Evolutionary conservation across 2,888 invertebrate species (phyloP).

Genomic region (Trachelus stipa): DNA sequence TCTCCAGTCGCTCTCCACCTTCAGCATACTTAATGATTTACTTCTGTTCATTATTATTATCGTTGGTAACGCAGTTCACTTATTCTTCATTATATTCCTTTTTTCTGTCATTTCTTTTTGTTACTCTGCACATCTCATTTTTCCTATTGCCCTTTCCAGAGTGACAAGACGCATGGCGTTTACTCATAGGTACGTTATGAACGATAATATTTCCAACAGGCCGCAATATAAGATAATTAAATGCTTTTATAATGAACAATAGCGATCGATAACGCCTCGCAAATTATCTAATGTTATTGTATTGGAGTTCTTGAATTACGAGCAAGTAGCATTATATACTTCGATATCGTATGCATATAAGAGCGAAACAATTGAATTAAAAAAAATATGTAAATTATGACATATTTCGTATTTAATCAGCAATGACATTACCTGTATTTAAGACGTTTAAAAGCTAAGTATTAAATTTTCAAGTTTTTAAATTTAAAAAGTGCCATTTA

Average conservation of each 20-base stretch:
- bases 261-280: neutral
- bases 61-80: neutral
- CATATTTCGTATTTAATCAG: neutral
- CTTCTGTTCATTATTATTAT: neutral
- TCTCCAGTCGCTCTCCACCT: neutral
- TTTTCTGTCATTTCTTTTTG: neutral
- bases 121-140: neutral
- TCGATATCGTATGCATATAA: neutral
- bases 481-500: neutral
- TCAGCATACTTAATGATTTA: neutral
- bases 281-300: neutral
- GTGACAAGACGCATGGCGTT: neutral
- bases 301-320: neutral
- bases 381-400: neutral
- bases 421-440: neutral
- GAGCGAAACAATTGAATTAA: neutral
- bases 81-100: neutral
- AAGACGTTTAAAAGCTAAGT: neutral
- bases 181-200: no score
- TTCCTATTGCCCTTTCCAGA: neutral
- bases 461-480: neutral
- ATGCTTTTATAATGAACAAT: neutral
- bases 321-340: neutral
- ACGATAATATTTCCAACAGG: neutral
- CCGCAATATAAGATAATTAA: neutral